Conservation (phyloP, 2,888 invertebrate species). For the Arge pagana region DNA sequence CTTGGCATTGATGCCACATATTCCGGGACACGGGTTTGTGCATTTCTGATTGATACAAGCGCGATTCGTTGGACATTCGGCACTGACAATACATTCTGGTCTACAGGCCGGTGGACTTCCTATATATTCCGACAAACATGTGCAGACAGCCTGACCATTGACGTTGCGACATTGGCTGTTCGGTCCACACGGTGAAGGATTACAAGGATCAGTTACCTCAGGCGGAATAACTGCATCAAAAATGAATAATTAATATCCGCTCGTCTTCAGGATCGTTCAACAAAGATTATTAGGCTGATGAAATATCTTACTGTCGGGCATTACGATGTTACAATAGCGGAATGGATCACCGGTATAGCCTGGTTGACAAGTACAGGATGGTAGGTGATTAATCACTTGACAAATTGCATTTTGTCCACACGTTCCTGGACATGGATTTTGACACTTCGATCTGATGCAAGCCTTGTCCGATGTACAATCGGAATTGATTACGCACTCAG, state of each 20-base stretch:
- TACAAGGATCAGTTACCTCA: constrained; percentile 64
- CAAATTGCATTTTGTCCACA: constrained; percentile 68
- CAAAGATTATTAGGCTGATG: neutral
- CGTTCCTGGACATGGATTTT: constrained; percentile 69
- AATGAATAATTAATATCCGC: neutral
- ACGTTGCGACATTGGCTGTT: constrained; percentile 69
- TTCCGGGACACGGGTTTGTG: constrained; percentile 68
- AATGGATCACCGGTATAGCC: constrained; percentile 74
- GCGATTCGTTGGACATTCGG: constrained; percentile 71
- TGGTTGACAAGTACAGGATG: constrained; percentile 65
- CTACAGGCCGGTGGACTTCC: constrained; percentile 77
- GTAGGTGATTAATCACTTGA: constrained; percentile 68
- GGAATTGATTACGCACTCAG: constrained; percentile 68
- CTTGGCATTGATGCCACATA: constrained; percentile 63
- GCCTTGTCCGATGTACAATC: constrained; percentile 71
- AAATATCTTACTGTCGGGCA: constrained; percentile 62
- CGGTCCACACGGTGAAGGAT: constrained; percentile 76
- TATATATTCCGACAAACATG: constrained; percentile 70
- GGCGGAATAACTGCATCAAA: neutral
- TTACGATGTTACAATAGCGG: constrained; percentile 61
- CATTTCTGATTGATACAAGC: constrained; percentile 79
- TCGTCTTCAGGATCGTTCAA: neutral
- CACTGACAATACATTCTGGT: constrained; percentile 78
- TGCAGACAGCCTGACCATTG: constrained; percentile 73
- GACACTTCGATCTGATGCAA: constrained; percentile 69